These are phyloP conservation scores for Drosophila koepferae DNA, from an alignment of 2,888 invertebrate genomes.

Conservation along the genomic window DNA sequence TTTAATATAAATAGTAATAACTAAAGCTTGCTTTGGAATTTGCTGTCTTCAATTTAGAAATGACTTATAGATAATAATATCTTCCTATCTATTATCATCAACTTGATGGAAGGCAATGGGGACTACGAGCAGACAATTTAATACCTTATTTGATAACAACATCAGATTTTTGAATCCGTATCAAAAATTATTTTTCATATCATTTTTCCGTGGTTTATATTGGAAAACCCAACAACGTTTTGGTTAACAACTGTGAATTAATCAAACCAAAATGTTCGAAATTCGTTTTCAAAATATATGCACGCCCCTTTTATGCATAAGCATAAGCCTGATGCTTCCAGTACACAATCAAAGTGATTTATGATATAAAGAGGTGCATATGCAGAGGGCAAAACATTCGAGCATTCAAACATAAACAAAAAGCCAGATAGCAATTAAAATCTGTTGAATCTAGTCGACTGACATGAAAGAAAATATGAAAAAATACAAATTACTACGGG, in stretches of 20 bases:
- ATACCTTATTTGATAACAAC: constrained; percentile 43
- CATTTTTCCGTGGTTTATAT: not conserved
- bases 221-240: constrained; percentile 2
- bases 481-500: constrained; percentile 24
- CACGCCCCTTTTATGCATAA: constrained; percentile 46
- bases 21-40: constrained; percentile 22
- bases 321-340: constrained; percentile 24
- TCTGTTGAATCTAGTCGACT: constrained; percentile 69
- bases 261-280: constrained; percentile 44
- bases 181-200: not conserved
- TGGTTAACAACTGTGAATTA: constrained; percentile 37
- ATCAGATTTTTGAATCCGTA: constrained; percentile 5
- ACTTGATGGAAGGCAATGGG: constrained; percentile 44
- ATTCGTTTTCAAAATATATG: constrained; percentile 62
- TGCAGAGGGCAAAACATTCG: constrained; percentile 50
- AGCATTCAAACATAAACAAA: constrained; percentile 46
- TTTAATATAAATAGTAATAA: constrained; percentile 42
- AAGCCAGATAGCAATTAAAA: constrained; percentile 68
- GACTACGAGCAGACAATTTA: constrained; percentile 62
- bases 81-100: constrained; percentile 15
- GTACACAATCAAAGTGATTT: constrained; percentile 48
- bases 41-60: constrained; percentile 62
- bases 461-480: constrained; percentile 47
- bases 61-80: constrained; percentile 60
- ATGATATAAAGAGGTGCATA: constrained; percentile 53